A percentile compares a stretch with the other conserved stretches of the same genome.
These are phyloP conservation scores for Pocillopora meandrina DNA, from an alignment of 92 coral and sea anemone species.

Conservation along the genomic window DNA sequence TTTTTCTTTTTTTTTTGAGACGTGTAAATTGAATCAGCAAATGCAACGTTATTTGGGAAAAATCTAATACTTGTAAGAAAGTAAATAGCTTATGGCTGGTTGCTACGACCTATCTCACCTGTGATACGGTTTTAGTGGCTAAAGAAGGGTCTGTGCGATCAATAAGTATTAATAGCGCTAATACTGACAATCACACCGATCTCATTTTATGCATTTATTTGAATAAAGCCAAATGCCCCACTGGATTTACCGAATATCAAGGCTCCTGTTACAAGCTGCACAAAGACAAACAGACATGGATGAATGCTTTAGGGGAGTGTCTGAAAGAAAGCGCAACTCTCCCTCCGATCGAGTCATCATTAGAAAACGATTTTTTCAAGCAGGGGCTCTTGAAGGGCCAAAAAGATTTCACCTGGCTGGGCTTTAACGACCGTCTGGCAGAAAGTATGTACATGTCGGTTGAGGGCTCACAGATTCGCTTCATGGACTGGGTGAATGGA, in stretches of 20 bases:
- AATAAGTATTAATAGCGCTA: neutral
- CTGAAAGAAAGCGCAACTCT: conserved; percentile 63
- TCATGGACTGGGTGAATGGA: conserved; percentile 82
- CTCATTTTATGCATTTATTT: neutral
- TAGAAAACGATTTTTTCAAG: conserved; percentile 55
- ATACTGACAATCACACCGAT: neutral
- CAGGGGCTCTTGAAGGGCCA: conserved; percentile 24
- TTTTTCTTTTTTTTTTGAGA: too few species aligned
- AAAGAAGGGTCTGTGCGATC: neutral
- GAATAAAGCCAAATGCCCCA: conserved; percentile 56
- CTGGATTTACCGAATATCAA: conserved; percentile 55
- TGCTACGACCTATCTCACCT: too few species aligned
- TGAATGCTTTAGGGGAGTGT: conserved; percentile 67
- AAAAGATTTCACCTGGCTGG: conserved; percentile 52
- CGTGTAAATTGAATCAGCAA: too few species aligned
- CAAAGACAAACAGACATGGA: conserved; percentile 64
- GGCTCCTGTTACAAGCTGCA: conserved; percentile 76
- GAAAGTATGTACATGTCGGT: conserved; percentile 84
- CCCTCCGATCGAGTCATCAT: conserved; percentile 35
- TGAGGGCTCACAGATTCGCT: conserved; percentile 68
- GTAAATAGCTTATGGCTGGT: too few species aligned
- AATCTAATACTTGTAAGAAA: too few species aligned
- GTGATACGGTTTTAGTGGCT: too few species aligned
- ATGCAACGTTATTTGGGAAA: too few species aligned
- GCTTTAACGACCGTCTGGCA: conserved; percentile 67